Evolutionary conservation across 2,113 vertebrate genomes (phyloP).

Genomic region (Oostethus manadensis): DNA sequence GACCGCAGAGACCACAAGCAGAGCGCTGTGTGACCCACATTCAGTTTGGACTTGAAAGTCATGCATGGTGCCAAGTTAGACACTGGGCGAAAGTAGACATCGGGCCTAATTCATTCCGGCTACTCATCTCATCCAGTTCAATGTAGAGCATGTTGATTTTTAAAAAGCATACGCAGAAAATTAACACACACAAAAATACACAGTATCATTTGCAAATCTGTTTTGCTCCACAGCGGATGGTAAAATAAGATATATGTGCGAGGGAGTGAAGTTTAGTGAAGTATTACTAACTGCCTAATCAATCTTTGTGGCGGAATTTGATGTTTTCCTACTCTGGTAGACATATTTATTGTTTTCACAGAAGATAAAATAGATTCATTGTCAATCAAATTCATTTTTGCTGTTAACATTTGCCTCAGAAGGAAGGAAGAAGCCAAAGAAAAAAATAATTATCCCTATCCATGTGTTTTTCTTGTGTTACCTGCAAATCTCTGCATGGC

Average conservation of each 20-base stretch:
- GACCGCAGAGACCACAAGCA: slow-evolving; percentile 59
- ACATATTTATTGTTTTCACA: background rate
- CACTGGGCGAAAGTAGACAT: slow-evolving; percentile 55
- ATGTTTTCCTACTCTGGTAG: background rate
- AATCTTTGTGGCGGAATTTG: background rate
- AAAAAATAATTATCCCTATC: background rate
- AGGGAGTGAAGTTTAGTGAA: background rate
- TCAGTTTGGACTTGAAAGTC: slow-evolving; percentile 54
- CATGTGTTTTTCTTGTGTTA: background rate
- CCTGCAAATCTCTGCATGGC: background rate
- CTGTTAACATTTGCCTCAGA: background rate
- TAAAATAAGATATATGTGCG: background rate
- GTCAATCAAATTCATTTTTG: background rate
- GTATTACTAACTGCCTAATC: background rate
- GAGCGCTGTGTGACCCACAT: slow-evolving; percentile 59
- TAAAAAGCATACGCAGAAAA: background rate
- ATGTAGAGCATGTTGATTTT: slow-evolving; percentile 16
- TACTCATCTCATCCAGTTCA: slow-evolving; percentile 7
- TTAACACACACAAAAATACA: too few species aligned
- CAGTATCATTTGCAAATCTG: background rate
- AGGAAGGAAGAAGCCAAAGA: background rate
- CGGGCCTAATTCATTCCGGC: slow-evolving; percentile 39
- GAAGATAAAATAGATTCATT: background rate
- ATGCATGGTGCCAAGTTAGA: slow-evolving; percentile 51
- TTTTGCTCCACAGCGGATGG: background rate